A percentile compares a stretch with the other conserved stretches of the same genome.
Evolutionary conservation across 2,113 vertebrate genomes (phyloP).

Genomic region (Natator depressus): DNA sequence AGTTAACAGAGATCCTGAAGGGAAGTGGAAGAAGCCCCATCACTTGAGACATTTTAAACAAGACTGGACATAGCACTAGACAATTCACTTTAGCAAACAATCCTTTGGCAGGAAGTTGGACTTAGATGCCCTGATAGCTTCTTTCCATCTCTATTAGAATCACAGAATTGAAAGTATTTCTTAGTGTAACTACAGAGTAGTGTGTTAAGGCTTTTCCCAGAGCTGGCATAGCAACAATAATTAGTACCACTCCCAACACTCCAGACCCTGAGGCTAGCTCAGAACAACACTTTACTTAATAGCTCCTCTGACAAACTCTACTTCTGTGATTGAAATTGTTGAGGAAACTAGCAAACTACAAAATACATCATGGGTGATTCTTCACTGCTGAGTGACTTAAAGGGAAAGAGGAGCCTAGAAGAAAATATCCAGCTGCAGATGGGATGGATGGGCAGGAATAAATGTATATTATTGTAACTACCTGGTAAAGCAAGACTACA

Average conservation of each 20-base stretch:
- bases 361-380: background rate
- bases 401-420: background rate
- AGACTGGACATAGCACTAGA: slow-evolving; percentile 29
- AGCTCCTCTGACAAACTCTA: slow-evolving; percentile 42
- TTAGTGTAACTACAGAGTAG: background rate
- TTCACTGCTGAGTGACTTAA: background rate
- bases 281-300: background rate
- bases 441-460: background rate
- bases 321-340: background rate
- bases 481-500: background rate
- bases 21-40: slow-evolving; percentile 40
- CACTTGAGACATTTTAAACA: slow-evolving; percentile 13
- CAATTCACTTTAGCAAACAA: slow-evolving; percentile 40
- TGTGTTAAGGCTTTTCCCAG: slow-evolving; percentile 48
- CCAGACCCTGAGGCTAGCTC: slow-evolving; percentile 17
- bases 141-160: slow-evolving; percentile 55
- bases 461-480: background rate
- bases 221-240: background rate
- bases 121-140: slow-evolving; percentile 55
- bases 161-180: slow-evolving; percentile 10
- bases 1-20: background rate
- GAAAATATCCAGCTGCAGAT: background rate
- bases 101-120: slow-evolving; percentile 25
- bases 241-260: background rate
- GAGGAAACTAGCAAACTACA: background rate